These are phyloP conservation scores for Lagopus muta DNA, from an alignment of 2,113 vertebrate genomes.

Conservation along the genomic window DNA sequence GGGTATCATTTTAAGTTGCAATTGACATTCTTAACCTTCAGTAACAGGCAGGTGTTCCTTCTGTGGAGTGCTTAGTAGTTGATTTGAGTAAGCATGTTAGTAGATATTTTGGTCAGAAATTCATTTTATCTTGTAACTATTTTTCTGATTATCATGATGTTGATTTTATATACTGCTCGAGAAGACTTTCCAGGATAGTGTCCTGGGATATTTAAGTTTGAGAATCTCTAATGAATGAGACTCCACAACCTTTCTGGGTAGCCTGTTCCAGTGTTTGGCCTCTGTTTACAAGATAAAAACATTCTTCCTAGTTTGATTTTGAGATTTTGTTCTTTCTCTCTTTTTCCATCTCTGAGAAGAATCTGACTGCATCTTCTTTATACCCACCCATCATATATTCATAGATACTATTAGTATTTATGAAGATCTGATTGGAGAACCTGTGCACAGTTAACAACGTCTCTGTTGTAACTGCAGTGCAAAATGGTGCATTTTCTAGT, in stretches of 20 bases:
- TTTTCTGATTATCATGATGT: not conserved
- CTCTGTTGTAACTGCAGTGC: not conserved
- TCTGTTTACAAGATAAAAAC: not conserved
- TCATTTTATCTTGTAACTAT: not conserved
- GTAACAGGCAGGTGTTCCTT: not conserved
- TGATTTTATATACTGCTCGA: not conserved
- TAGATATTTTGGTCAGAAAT: not conserved
- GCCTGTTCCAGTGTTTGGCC: not conserved
- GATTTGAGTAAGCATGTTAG: not conserved
- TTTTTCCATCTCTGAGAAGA: not conserved
- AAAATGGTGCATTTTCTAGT: not conserved
- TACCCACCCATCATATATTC: not conserved
- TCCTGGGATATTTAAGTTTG: not conserved
- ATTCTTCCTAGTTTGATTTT: not conserved
- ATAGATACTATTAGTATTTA: not conserved
- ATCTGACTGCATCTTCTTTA: not conserved
- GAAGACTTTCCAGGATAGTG: not conserved
- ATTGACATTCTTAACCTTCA: not conserved
- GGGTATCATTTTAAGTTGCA: not conserved
- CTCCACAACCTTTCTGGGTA: not conserved
- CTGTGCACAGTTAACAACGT: not conserved
- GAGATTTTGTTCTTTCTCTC: not conserved
- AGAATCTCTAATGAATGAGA: not conserved
- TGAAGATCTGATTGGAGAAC: not conserved
- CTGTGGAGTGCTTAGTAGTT: not conserved